Conservation (phyloP, 2,888 invertebrate species). For the Melanotus villosus region DNA sequence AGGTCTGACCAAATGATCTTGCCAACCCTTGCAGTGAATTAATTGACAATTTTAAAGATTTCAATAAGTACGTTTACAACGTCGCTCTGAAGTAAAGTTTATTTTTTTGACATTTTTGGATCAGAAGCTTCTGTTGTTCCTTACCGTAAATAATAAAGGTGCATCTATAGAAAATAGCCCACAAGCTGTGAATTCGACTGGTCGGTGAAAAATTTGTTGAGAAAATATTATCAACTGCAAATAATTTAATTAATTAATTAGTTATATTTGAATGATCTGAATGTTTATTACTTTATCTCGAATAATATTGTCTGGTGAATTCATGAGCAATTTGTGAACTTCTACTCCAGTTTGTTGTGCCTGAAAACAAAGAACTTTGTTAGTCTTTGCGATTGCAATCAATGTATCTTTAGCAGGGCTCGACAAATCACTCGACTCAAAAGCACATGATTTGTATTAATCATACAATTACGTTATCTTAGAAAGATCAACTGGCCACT, state of each 20-base stretch:
- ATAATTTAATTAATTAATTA: slow-evolving; percentile 4
- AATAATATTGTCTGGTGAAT: slow-evolving; percentile 25
- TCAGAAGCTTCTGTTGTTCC: neutral
- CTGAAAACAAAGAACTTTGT: slow-evolving; percentile 42
- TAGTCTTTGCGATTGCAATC: no score
- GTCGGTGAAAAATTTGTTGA: slow-evolving; percentile 55
- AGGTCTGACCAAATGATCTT: no score
- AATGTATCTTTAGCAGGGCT: no score
- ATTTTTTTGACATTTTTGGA: no score
- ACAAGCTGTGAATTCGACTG: slow-evolving; percentile 54
- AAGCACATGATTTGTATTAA: no score
- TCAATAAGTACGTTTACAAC: no score
- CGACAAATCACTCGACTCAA: no score
- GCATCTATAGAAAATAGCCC: slow-evolving; percentile 57
- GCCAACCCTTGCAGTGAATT: no score
- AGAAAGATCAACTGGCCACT: no score
- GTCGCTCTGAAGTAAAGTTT: no score
- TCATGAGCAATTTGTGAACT: slow-evolving; percentile 52
- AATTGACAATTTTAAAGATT: no score
- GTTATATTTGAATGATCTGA: neutral
- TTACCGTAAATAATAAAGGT: slow-evolving; percentile 55
- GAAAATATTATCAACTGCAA: slow-evolving; percentile 58
- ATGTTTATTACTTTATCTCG: slow-evolving; percentile 33
- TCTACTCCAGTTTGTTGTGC: slow-evolving; percentile 49
- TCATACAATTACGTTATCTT: no score